Evolutionary conservation across 1,140 invertebrate genomes (phyloP), one percentile per base, ranked within the genome.

Genomic region (Octopus sinensis): DNA sequence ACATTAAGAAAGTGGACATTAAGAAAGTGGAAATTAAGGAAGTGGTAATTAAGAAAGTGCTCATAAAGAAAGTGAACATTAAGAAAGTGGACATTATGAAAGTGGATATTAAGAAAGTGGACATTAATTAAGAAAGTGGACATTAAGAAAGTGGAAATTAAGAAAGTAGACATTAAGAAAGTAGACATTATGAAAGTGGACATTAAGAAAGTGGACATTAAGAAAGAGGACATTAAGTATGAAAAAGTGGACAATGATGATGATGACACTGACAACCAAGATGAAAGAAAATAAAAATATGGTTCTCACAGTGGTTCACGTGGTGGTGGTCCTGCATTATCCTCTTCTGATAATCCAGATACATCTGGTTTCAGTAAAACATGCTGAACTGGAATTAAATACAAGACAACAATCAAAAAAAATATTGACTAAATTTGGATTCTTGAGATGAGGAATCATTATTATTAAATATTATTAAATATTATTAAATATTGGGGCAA

Each of bases 341-440:
- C 81, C 43, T 86, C 86, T n/a, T 82, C 80, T 79, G 86, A 84
- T 6, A 87, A 71, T 10, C 86, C 86, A 78, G 80, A 71, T 10
- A 87, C 81, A 17, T 78, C 17, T 13, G 86, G 86, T 23, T 83
- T 85, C 52, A 85, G 82, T 7, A 87, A 79, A 30, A 81, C 78
- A 62, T 78, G 81, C 81, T 86, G 86, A 4, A 85, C 84, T 82
- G 82, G 54, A 79, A 80, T 54, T 51, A 73, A 73, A 73, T 73
- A 12, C 56, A 62, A 43, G 30, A 43, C 30, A 43, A 43, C 30
- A 43, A 43, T 43, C 30, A 43, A 43, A 43, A 43, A 43, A 43
- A 43, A 43, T 43, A 43, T 43, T 43, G 30, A 43, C 30, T 43
- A 43, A 43, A 43, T 43, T 43, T 43, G 30, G 1, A 43, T 2